Evolutionary conservation across 2,113 vertebrate genomes (phyloP).

Genomic region (Entomyzon cyanotis): DNA sequence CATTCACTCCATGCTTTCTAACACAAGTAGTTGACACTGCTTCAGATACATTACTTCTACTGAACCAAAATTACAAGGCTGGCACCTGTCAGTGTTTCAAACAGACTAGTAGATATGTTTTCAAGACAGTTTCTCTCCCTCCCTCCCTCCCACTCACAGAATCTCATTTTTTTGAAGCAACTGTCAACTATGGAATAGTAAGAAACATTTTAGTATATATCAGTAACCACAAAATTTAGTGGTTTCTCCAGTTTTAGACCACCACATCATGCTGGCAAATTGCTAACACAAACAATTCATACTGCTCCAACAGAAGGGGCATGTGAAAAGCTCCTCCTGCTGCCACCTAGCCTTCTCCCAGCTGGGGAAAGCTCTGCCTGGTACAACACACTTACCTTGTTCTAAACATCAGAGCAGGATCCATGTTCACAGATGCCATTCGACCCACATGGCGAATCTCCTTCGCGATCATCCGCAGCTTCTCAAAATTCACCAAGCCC

Average conservation of each 20-base stretch:
- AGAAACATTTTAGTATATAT: not conserved
- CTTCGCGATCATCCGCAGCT: conserved; percentile 98
- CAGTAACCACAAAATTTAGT: not conserved
- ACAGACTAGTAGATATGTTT: not conserved
- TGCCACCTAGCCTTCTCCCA: not conserved
- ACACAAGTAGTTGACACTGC: not conserved
- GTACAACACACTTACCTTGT: conserved; percentile 80
- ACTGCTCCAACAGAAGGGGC: not conserved
- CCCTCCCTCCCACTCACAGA: not conserved
- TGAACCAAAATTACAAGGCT: not conserved
- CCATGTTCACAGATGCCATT: conserved; percentile 98
- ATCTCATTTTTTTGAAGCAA: not conserved
- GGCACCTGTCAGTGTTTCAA: not conserved
- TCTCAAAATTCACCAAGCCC: conserved; percentile 97
- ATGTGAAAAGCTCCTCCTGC: not conserved
- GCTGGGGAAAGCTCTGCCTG: not conserved
- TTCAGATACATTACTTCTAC: not conserved
- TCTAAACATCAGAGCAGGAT: conserved; percentile 97
- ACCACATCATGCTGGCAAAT: not conserved
- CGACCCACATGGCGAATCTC: conserved; percentile 96
- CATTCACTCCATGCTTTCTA: not conserved
- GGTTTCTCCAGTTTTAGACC: not conserved
- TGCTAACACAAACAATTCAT: not conserved
- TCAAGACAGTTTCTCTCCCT: not conserved
- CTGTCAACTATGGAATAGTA: not conserved